A percentile compares a stretch with the other conserved stretches of the same genome.
Conservation (phyloP, 2,113 vertebrate genomes). For the Dascyllus trimaculatus region DNA sequence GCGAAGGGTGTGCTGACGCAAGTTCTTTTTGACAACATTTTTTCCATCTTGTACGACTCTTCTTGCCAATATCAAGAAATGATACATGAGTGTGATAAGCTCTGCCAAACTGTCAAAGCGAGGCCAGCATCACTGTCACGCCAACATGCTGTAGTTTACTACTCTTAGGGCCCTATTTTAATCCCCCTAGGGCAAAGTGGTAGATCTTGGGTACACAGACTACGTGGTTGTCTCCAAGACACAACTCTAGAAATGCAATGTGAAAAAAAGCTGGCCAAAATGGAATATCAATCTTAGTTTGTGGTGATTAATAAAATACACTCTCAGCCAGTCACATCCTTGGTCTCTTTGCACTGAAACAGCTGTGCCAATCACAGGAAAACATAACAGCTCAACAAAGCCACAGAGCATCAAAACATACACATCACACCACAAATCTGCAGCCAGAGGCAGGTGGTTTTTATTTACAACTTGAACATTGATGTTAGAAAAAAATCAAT, state of each 20-base stretch:
- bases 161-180: neutral
- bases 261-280: neutral
- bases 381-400: neutral
- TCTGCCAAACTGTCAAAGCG: constrained; percentile 32
- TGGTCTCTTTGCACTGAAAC: neutral
- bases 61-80: constrained; percentile 8
- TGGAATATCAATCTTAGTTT: neutral
- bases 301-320: neutral
- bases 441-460: neutral
- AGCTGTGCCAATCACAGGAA: neutral
- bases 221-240: neutral
- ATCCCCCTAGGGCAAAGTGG: neutral
- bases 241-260: neutral
- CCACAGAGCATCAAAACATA: neutral
- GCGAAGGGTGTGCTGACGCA: constrained; percentile 11
- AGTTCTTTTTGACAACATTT: constrained; percentile 31
- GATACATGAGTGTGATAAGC: constrained; percentile 19
- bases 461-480: neutral
- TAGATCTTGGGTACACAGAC: neutral
- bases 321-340: neutral
- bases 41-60: constrained; percentile 22
- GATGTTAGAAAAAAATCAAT: neutral
- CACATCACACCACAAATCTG: neutral
- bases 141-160: neutral
- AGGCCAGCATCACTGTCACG: neutral